Percentiles rank a stretch among this genome's conserved stretches.
phyloP scores from a whole-genome alignment of 2,113 vertebrate genomes.

The Spermophilus dauricus region DNA sequence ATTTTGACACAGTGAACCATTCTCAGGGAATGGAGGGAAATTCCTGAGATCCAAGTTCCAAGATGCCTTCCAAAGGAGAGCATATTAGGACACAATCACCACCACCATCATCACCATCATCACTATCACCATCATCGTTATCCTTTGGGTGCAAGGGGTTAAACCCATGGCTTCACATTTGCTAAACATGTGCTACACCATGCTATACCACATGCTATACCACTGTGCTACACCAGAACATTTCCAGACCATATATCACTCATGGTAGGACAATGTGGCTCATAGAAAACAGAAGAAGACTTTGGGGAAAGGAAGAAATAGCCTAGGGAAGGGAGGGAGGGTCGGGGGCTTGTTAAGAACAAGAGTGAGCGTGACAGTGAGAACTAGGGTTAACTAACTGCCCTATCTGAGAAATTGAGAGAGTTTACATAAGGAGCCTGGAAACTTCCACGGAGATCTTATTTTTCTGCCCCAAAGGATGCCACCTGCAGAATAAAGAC shows the following conservation, averaged over 20 bases:
- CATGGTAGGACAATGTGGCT: background rate
- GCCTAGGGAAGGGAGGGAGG: background rate
- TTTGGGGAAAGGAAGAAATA: background rate
- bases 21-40: background rate
- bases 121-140: too few relatives aligned
- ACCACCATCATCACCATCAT: background rate
- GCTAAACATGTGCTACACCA: background rate
- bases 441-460: background rate
- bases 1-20: background rate
- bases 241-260: too few relatives aligned
- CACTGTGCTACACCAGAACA: background rate
- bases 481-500: background rate
- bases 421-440: background rate
- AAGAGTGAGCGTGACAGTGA: fast-evolving
- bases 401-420: background rate
- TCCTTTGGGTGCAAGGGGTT: background rate
- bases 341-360: fast-evolving
- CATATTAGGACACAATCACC: too few relatives aligned
- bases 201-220: too few relatives aligned
- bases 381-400: background rate
- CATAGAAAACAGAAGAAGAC: background rate
- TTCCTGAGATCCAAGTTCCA: background rate
- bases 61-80: background rate
- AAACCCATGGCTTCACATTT: background rate
- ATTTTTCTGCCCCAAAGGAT: background rate